Conservation (phyloP, 2,888 invertebrate species). For the Ptilodon capucinus region DNA sequence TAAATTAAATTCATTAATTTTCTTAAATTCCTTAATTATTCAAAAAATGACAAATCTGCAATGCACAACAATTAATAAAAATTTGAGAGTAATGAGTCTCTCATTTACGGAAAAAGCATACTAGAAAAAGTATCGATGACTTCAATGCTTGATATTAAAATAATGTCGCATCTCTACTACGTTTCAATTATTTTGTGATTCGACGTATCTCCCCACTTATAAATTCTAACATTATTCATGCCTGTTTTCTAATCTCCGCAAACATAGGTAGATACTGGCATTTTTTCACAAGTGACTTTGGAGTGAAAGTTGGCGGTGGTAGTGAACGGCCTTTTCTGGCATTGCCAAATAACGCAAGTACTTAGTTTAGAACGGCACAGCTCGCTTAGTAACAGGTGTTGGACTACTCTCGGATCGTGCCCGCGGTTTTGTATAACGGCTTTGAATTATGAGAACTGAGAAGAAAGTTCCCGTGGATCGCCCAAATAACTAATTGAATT, state of each 20-base stretch:
- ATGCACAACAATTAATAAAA: too few relatives aligned
- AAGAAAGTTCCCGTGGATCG: background rate
- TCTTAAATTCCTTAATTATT: too few relatives aligned
- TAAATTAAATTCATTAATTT: too few relatives aligned
- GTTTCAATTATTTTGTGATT: too few relatives aligned
- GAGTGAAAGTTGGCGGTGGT: conserved; percentile 62
- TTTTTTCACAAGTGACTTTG: conserved; percentile 62
- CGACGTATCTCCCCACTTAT: too few relatives aligned
- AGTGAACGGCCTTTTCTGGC: conserved; percentile 62
- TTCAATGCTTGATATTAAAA: too few relatives aligned
- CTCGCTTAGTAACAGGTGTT: conserved; percentile 30
- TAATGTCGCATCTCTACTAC: too few relatives aligned
- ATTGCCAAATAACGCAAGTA: conserved; percentile 66
- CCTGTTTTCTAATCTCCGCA: conserved; percentile 16
- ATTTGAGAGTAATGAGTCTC: too few relatives aligned
- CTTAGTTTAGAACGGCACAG: conserved; percentile 42
- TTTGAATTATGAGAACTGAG: background rate
- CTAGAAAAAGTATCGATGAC: too few relatives aligned
- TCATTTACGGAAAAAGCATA: too few relatives aligned
- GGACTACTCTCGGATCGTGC: conserved; percentile 2
- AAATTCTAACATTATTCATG: too few relatives aligned
- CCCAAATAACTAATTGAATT: background rate
- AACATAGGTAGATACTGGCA: conserved; percentile 61
- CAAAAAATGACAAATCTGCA: too few relatives aligned
- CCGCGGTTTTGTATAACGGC: background rate